These are phyloP conservation scores for Aleiodes sp. DNA, from an alignment of 1,140 invertebrate species.

Conservation along the genomic window DNA sequence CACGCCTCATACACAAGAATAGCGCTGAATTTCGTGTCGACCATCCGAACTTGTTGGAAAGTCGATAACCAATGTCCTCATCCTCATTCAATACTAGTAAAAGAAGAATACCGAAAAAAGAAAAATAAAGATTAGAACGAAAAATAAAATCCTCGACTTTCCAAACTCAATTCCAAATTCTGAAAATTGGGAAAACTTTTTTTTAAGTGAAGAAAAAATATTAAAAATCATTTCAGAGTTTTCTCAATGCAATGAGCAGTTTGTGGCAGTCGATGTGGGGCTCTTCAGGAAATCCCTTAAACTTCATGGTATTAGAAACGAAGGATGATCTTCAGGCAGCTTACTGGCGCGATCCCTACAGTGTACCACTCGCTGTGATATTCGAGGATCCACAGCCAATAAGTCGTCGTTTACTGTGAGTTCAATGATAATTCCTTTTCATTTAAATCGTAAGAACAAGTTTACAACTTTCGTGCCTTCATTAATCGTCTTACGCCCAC, in stretches of 20 bases:
- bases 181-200: background rate
- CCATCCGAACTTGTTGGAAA: no score
- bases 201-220: background rate
- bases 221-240: constrained; percentile 64
- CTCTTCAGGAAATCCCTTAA: constrained; percentile 67
- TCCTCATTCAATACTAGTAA: no score
- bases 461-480: no score
- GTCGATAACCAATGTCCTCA: no score
- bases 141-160: no score
- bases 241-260: constrained; percentile 72
- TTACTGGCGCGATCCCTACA: constrained; percentile 73
- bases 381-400: constrained; percentile 71
- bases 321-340: constrained; percentile 75
- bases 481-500: no score
- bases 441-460: no score
- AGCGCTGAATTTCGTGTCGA: no score
- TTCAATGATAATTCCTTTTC: constrained; percentile 20
- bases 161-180: background rate
- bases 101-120: no score
- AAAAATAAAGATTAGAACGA: no score
- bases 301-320: constrained; percentile 73
- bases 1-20: no score
- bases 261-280: constrained; percentile 67
- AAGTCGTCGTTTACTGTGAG: constrained; percentile 68
- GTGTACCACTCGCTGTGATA: constrained; percentile 75